These are phyloP conservation scores for Aspidiotus destructor DNA, from an alignment of 2,888 invertebrate species.

Conservation along the genomic window DNA sequence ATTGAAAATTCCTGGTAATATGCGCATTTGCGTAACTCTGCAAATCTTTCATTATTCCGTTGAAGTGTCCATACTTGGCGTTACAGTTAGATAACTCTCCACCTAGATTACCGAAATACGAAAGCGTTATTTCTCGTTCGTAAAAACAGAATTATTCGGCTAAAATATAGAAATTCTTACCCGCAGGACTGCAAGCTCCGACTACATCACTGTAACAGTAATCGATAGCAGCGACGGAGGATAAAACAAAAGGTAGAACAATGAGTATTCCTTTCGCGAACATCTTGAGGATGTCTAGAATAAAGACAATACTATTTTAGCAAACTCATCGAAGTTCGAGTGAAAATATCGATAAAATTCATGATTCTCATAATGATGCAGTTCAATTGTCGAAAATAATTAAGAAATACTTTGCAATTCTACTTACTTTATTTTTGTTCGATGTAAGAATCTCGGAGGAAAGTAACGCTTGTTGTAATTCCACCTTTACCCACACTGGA, in stretches of 20 bases:
- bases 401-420: not conserved
- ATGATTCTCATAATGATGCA: too few species aligned
- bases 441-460: too few species aligned
- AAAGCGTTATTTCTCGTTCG: not conserved
- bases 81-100: constrained; percentile 48
- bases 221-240: constrained; percentile 42
- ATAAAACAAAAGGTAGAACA: constrained; percentile 1
- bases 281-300: constrained; percentile 7
- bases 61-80: constrained; percentile 52
- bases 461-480: not conserved
- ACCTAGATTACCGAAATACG: not conserved
- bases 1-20: constrained; percentile 63
- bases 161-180: constrained; percentile 19
- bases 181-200: constrained; percentile 47
- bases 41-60: constrained; percentile 45
- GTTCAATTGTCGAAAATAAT: not conserved
- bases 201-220: constrained; percentile 55
- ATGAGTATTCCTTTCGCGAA: constrained; percentile 6
- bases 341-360: too few species aligned
- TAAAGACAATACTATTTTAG: not conserved
- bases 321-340: too few species aligned
- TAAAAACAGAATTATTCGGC: not conserved
- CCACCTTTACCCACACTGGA: constrained; percentile 31
- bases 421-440: too few species aligned
- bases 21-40: constrained; percentile 54